Base-by-base conservation (phyloP, 2,888 invertebrate species). In the Cryptophagus acutangulus region DNA sequence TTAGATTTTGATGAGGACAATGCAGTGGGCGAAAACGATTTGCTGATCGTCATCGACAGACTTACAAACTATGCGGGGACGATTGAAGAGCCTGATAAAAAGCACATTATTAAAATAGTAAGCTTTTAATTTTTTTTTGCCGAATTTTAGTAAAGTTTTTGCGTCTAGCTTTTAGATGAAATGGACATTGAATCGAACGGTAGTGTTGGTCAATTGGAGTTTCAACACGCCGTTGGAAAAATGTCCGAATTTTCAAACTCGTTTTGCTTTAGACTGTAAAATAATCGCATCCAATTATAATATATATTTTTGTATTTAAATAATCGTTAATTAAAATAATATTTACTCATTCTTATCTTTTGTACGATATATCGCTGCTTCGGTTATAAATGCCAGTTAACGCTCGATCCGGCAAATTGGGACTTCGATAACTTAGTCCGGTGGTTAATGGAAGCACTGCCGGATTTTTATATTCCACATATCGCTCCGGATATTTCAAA, bases 1-100 rank as follows among this genome's bases (percentile, higher is more conserved):
- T 15, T 54, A 81, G 82, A 82, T 70, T 69, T 80, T 49, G 76
- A 82, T 51, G 75, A 73, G 28, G 81, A 82, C 57, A 75, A 76
- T 50, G 74, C 76, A 60, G 74, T 82, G 34, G 74, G 76, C 3
- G 65, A 68, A 28, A 64, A 67, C 16, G 82, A 82, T 60, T 70
- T 82, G 30, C 64, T 67, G 40, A 65, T 69, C 33, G 73, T 76
- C 17, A 65, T 81, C 30, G 75, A 77, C 52, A 70, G 75, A 33
- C 55, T 82, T 38, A 76, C 76, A 6, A 56, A 61, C 15, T 59
- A 65, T 13, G 62, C 62, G 5, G 53, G 59, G 6, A 59, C 61
- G 29, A 59, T 62, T 41, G 63, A 79, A 18, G 69, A 71, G 36
- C 62, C 66, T 16, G 69, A 72, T 2, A 77, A 78, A 55, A 59